Evolutionary conservation across 2,888 invertebrate species (phyloP).

Genomic region (Phorcus lineatus): DNA sequence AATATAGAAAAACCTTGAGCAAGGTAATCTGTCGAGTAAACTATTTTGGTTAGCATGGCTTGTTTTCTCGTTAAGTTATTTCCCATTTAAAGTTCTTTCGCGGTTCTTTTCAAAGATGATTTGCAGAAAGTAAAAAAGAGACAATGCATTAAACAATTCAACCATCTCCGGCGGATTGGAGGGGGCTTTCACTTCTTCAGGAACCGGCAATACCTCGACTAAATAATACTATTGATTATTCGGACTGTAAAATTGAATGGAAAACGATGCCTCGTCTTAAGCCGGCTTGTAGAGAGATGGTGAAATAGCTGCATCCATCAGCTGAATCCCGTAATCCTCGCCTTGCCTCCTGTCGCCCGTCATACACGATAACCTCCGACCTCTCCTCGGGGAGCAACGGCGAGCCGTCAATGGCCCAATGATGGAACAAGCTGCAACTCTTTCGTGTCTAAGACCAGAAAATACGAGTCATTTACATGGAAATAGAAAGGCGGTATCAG

Average conservation of each 20-base stretch:
- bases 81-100: no score
- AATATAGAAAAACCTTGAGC: no score
- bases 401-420: neutral
- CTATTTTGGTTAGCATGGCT: no score
- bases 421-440: slow-evolving; percentile 40
- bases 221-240: slow-evolving; percentile 25
- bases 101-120: no score
- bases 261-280: slow-evolving; percentile 13
- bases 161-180: neutral
- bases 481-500: slow-evolving; percentile 43
- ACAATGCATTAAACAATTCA: slow-evolving; percentile 18
- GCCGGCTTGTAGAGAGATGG: neutral
- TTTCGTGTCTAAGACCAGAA: slow-evolving; percentile 43
- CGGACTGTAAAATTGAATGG: slow-evolving; percentile 22
- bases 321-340: slow-evolving; percentile 7
- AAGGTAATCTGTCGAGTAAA: no score
- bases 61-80: no score
- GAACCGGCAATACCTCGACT: neutral
- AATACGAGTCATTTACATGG: slow-evolving; percentile 42
- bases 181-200: neutral
- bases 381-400: slow-evolving; percentile 23
- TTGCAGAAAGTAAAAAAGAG: neutral
- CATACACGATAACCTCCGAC: slow-evolving; percentile 21
- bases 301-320: slow-evolving; percentile 16
- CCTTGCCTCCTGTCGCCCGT: neutral